A percentile compares a stretch with the other conserved stretches of the same genome.
These are phyloP conservation scores for Xestia xanthographa DNA, from an alignment of 2,888 invertebrate genomes.

Conservation along the genomic window DNA sequence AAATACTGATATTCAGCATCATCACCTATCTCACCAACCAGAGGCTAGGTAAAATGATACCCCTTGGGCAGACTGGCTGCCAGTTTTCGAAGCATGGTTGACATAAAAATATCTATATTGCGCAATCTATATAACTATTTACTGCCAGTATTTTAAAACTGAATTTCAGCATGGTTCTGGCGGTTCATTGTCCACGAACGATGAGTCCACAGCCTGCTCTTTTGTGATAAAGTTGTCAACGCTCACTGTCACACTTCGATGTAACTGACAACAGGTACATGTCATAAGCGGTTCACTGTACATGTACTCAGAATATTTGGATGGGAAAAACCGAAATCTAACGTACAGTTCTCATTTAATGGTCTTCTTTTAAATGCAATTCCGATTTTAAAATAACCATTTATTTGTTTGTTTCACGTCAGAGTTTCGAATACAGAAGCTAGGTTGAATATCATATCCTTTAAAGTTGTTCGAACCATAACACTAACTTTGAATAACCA, in stretches of 20 bases:
- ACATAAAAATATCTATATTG: neutral
- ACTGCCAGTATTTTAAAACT: constrained; percentile 32
- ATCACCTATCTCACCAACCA: neutral
- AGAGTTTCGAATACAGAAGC: neutral
- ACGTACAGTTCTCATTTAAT: neutral
- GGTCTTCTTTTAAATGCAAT: neutral
- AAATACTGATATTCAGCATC: neutral
- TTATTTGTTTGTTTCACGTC: neutral
- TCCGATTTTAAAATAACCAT: neutral
- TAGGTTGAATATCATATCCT: neutral
- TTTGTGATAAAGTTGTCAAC: constrained; percentile 60
- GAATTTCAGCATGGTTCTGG: constrained; percentile 13
- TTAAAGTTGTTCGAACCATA: neutral
- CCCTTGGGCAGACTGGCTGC: neutral
- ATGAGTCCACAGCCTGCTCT: constrained; percentile 45
- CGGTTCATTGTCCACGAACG: constrained; percentile 43
- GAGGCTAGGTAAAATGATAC: neutral
- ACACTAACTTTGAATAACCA: neutral
- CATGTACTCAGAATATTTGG: neutral
- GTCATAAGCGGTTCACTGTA: constrained; percentile 11
- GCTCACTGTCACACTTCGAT: constrained; percentile 29
- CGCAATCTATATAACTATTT: neutral
- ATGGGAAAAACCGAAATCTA: neutral
- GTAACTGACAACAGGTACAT: constrained; percentile 8
- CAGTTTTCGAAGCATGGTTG: neutral